phyloP scores from a whole-genome alignment of 2,797 vertebrate species.

The Hoplostethus atlanticus region DNA sequence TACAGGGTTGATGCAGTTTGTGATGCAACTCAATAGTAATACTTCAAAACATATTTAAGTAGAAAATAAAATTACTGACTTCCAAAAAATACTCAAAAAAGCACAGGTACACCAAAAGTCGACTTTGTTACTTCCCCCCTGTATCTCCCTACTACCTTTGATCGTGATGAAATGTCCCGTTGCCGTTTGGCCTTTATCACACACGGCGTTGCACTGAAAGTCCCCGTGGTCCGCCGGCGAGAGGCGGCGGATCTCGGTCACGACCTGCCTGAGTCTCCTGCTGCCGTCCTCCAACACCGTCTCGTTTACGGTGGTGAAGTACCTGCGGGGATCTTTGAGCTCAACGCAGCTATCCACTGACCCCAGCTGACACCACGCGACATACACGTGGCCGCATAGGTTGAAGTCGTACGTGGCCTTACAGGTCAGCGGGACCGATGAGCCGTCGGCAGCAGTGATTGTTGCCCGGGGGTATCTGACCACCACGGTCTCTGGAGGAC shows the following conservation, averaged over 20 bases:
- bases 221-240: accelerated
- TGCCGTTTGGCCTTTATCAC: accelerated
- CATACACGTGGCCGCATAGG: background rate
- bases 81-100: too few species aligned
- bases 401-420: accelerated
- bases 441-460: conserved; percentile 9
- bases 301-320: conserved; percentile 63
- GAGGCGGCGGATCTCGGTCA: conserved; percentile 56
- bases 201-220: conserved; percentile 56
- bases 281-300: accelerated
- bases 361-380: background rate
- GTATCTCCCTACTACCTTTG: conserved; percentile 3
- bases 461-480: background rate
- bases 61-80: too few species aligned
- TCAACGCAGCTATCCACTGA: too few species aligned
- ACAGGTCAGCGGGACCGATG: conserved; percentile 51
- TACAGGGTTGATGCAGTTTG: too few species aligned
- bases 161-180: conserved; percentile 42
- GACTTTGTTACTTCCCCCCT: too few species aligned
- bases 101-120: too few species aligned
- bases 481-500: conserved; percentile 6
- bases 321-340: conserved; percentile 45
- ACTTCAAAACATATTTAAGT: too few species aligned
- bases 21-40: too few species aligned
- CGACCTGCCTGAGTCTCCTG: conserved; percentile 26